Evolutionary conservation across 2,797 vertebrate species (phyloP).

Genomic region (Pitangus sulphuratus): DNA sequence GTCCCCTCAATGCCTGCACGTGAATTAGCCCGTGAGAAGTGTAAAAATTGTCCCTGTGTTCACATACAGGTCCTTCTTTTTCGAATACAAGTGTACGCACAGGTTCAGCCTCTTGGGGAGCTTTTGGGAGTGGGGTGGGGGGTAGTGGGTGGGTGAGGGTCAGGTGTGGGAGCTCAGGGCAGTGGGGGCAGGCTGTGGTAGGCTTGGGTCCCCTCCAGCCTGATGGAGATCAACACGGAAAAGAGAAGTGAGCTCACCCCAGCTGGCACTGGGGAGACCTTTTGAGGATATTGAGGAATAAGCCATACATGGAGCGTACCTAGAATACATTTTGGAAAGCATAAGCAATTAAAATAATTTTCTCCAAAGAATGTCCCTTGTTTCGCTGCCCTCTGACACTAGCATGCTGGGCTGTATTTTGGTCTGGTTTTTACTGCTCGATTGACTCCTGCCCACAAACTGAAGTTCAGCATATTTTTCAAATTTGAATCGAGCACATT

Average conservation of each 20-base stretch:
- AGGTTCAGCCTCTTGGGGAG: neutral
- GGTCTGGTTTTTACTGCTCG: neutral
- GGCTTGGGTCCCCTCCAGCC: neutral
- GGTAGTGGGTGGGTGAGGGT: neutral
- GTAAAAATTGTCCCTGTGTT: neutral
- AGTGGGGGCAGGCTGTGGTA: neutral
- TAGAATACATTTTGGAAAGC: neutral
- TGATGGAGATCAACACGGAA: fast-evolving
- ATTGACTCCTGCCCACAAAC: neutral
- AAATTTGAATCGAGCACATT: neutral
- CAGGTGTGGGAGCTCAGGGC: neutral
- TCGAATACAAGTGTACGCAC: fast-evolving
- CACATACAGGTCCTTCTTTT: neutral
- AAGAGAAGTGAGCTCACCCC: neutral
- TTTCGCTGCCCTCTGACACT: neutral
- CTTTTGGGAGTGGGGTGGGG: fast-evolving
- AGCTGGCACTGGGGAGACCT: neutral
- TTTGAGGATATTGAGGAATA: neutral
- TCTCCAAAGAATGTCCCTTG: neutral
- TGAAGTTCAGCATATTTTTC: neutral
- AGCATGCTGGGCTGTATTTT: neutral
- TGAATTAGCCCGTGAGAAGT: neutral
- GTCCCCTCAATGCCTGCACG: fast-evolving
- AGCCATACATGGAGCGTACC: fast-evolving
- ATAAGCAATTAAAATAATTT: neutral